Conservation (phyloP, 1,140 invertebrate genomes). For the Drosophila prosaltans region DNA sequence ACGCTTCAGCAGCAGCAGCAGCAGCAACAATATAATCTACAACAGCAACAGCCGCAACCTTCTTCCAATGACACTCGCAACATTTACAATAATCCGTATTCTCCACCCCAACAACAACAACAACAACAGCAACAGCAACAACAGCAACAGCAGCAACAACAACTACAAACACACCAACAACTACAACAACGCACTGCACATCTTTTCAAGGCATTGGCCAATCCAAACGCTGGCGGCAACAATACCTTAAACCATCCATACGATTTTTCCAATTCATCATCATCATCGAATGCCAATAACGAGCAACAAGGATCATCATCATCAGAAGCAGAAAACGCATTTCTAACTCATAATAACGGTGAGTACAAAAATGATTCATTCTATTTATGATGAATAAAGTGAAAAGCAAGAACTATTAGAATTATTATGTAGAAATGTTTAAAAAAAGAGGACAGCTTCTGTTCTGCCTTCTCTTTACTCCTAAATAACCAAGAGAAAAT, state of each 20-base stretch:
- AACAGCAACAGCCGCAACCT: slow-evolving; percentile 48
- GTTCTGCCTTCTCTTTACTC: no score
- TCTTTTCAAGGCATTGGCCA: slow-evolving; percentile 68
- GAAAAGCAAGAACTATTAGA: no score
- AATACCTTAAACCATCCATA: slow-evolving; percentile 75
- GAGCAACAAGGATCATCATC: slow-evolving; percentile 75
- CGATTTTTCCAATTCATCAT: slow-evolving; percentile 75
- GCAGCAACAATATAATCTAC: slow-evolving; percentile 63
- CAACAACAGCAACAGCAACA: slow-evolving; percentile 44
- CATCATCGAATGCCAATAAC: slow-evolving; percentile 71
- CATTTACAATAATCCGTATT: slow-evolving; percentile 80
- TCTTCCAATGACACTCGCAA: slow-evolving; percentile 74
- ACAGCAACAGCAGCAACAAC: slow-evolving; percentile 49
- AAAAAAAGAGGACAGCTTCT: no score
- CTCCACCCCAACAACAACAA: slow-evolving; percentile 58
- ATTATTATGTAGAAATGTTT: no score
- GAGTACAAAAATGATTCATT: slow-evolving; percentile 15
- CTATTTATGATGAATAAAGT: no score
- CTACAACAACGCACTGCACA: slow-evolving; percentile 65
- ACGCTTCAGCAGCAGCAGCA: slow-evolving; percentile 71
- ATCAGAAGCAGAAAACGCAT: slow-evolving; percentile 74
- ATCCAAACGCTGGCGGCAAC: slow-evolving; percentile 49
- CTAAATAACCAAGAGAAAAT: no score
- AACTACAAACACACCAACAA: slow-evolving; percentile 38
- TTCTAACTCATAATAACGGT: slow-evolving; percentile 81